Percentiles rank a stretch among this genome's conserved stretches.
Evolutionary conservation across 2,797 vertebrate genomes (phyloP).

Genomic region (Pelochelys cantorii): DNA sequence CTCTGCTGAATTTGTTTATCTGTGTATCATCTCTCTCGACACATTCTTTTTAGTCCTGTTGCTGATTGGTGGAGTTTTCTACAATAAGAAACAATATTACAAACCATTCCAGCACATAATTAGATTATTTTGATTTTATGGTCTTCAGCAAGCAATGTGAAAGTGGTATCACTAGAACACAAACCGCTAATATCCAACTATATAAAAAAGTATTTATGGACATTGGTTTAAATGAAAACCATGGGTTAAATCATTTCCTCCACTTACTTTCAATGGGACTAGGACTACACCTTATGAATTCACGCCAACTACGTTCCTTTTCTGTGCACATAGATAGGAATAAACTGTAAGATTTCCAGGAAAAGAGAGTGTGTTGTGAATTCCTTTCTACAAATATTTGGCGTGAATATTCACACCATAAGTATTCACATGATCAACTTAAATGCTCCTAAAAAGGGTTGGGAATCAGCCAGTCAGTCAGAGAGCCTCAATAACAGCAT

Average conservation of each 20-base stretch:
- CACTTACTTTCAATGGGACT: constrained; percentile 33
- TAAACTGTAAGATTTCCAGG: constrained; percentile 64
- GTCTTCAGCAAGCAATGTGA: not conserved
- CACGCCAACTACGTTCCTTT: constrained; percentile 53
- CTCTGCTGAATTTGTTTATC: not conserved
- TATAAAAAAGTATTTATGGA: constrained; percentile 1
- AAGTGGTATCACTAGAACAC: not conserved
- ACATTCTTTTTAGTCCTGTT: not conserved
- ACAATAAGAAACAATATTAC: not conserved
- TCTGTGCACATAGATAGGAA: constrained; percentile 70
- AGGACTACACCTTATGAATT: constrained; percentile 64
- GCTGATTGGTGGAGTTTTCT: not conserved
- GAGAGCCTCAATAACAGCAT: constrained; percentile 32
- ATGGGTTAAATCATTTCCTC: not conserved
- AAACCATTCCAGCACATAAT: not conserved
- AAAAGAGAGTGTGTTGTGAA: constrained; percentile 63
- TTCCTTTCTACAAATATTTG: constrained; percentile 45
- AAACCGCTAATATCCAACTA: not conserved
- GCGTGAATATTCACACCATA: constrained; percentile 29
- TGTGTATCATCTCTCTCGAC: not conserved
- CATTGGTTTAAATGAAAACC: not conserved
- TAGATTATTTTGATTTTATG: not conserved
- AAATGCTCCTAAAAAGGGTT: not conserved
- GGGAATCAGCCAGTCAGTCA: constrained; percentile 31
- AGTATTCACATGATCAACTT: constrained; percentile 28